These are phyloP conservation scores for Cantharis nigra DNA, from an alignment of 2,888 invertebrate genomes.

Conservation along the genomic window DNA sequence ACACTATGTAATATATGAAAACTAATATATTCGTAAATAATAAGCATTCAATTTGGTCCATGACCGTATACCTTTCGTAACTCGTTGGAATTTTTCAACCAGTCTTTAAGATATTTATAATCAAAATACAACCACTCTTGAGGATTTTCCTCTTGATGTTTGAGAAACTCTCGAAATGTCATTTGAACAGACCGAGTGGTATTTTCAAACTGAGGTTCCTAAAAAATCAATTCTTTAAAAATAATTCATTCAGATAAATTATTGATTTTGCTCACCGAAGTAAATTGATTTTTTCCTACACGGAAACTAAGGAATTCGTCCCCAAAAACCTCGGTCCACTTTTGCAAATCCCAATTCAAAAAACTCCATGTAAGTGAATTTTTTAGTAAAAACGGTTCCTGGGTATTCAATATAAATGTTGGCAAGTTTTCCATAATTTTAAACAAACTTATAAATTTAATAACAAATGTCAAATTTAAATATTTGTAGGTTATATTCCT, in stretches of 20 bases:
- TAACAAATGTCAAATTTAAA: conserved; percentile 1
- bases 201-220: conserved; percentile 80
- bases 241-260: conserved; percentile 21
- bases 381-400: conserved; percentile 61
- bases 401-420: conserved; percentile 30
- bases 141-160: conserved; percentile 47
- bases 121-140: conserved; percentile 81
- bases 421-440: not conserved
- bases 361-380: conserved; percentile 63
- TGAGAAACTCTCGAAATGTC: conserved; percentile 68
- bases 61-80: conserved; percentile 60
- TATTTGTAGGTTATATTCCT: not conserved
- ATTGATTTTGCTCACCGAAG: conserved; percentile 42
- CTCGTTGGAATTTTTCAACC: conserved; percentile 64
- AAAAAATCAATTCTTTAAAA: conserved; percentile 38
- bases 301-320: conserved; percentile 64
- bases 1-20: too few species aligned
- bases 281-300: conserved; percentile 52
- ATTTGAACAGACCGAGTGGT: conserved; percentile 63
- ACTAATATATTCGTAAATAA: too few species aligned
- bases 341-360: conserved; percentile 63
- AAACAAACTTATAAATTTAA: not conserved
- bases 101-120: conserved; percentile 78
- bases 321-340: conserved; percentile 64
- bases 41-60: not conserved